phyloP scores from a whole-genome alignment of 1,140 invertebrate species.

The Zaprionus tsacasi region DNA sequence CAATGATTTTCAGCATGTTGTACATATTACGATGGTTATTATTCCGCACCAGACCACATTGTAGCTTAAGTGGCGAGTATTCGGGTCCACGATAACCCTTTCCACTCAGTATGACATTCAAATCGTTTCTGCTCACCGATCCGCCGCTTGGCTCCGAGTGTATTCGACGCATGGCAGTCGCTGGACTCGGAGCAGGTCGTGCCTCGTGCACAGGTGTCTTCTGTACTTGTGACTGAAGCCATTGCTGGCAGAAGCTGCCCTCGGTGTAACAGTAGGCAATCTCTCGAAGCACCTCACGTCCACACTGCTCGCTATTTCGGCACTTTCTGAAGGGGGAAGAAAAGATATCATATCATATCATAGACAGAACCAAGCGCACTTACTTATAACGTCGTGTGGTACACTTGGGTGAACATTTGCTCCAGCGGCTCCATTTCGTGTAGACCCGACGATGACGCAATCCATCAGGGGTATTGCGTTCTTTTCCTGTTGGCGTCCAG shows the following conservation, averaged over 20 bases:
- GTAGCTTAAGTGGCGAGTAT: conserved; percentile 73
- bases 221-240: conserved; percentile 86
- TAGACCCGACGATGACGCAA: conserved; percentile 66
- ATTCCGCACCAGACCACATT: conserved; percentile 68
- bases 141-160: conserved; percentile 23
- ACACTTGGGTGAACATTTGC: conserved; percentile 84
- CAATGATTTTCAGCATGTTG: conserved; percentile 91
- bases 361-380: too few relatives aligned
- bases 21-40: conserved; percentile 82
- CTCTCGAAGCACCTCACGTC: conserved; percentile 90
- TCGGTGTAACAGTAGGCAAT: conserved; percentile 93
- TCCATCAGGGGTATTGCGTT: conserved; percentile 57
- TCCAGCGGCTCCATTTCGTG: conserved; percentile 85
- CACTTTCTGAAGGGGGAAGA: conserved; percentile 87
- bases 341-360: too few relatives aligned
- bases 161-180: conserved; percentile 57
- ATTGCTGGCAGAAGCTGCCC: conserved; percentile 91
- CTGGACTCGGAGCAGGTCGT: conserved; percentile 35
- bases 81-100: conserved; percentile 77
- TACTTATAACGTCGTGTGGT: conserved; percentile 84
- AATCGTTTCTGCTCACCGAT: conserved; percentile 56
- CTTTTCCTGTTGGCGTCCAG: conserved; percentile 42
- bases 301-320: conserved; percentile 89
- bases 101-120: conserved; percentile 74
- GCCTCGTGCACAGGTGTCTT: conserved; percentile 67